These are phyloP conservation scores for Hydrozoanthus gracilis DNA, from an alignment of 92 coral and sea anemone genomes.

Conservation along the genomic window DNA sequence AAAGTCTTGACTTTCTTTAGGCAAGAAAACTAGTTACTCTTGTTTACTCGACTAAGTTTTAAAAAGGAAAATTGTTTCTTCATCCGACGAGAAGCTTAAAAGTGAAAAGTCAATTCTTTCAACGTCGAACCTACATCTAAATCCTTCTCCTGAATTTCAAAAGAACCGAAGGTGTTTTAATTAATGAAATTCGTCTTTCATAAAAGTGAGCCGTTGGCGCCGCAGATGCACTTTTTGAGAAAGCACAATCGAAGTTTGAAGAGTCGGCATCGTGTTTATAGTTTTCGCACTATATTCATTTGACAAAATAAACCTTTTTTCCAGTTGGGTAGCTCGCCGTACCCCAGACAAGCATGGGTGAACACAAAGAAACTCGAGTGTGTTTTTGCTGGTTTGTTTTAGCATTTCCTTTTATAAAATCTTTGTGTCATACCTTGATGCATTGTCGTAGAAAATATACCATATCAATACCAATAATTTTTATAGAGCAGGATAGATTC, in stretches of 20 bases:
- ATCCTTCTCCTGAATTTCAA: conserved; percentile 27
- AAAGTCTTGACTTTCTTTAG: not conserved
- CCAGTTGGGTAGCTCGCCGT: conserved; percentile 56
- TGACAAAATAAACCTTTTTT: conserved; percentile 65
- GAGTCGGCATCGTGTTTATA: conserved; percentile 64
- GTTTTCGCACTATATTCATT: conserved; percentile 58
- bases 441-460: not conserved
- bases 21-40: not conserved
- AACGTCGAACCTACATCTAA: conserved; percentile 8
- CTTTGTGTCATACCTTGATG: not conserved
- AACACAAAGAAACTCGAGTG: conserved; percentile 51
- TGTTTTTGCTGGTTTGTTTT: not conserved
- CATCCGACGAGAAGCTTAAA: not conserved
- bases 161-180: conserved; percentile 48
- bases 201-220: conserved; percentile 59
- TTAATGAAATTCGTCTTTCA: conserved; percentile 62
- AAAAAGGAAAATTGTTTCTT: not conserved
- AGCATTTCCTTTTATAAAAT: conserved; percentile 27
- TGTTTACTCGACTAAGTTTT: not conserved
- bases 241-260: conserved; percentile 77
- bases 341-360: conserved; percentile 42
- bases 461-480: not conserved
- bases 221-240: conserved; percentile 65
- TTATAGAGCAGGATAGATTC: not conserved
- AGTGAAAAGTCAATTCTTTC: not conserved